Conservation (phyloP, 1,140 invertebrate species). For the Drosophila burlai region DNA sequence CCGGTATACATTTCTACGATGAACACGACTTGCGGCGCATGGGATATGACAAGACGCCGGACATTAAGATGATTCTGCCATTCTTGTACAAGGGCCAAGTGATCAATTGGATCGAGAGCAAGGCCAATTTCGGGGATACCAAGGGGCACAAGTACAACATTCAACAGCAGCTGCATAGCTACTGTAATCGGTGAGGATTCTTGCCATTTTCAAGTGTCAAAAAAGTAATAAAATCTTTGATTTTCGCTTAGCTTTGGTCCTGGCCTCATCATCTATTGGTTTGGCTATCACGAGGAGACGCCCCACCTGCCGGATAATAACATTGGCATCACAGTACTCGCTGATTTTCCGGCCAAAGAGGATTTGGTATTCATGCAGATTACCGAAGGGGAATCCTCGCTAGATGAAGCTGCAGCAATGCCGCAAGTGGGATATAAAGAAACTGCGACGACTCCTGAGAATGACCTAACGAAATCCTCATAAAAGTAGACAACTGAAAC, state of each 20-base stretch:
- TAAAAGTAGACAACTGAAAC: background rate
- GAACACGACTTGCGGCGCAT: slow-evolving; percentile 92
- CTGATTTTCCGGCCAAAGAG: slow-evolving; percentile 87
- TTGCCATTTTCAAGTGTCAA: too few relatives aligned
- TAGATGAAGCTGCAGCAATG: background rate
- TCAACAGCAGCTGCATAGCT: slow-evolving; percentile 94
- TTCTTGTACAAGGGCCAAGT: slow-evolving; percentile 94
- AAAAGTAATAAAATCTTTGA: too few relatives aligned
- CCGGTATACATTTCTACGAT: slow-evolving; percentile 90
- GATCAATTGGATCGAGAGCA: slow-evolving; percentile 98
- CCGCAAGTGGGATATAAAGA: background rate
- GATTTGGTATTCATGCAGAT: slow-evolving; percentile 78
- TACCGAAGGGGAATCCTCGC: background rate
- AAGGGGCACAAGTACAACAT: slow-evolving; percentile 93
- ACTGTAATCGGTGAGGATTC: slow-evolving; percentile 92
- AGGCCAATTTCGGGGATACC: slow-evolving; percentile 96
- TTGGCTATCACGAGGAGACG: slow-evolving; percentile 93
- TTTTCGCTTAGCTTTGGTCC: slow-evolving; percentile 91
- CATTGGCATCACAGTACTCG: slow-evolving; percentile 88
- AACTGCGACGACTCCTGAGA: background rate
- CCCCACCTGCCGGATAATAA: slow-evolving; percentile 87
- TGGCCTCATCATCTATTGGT: slow-evolving; percentile 98
- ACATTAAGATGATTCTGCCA: slow-evolving; percentile 95
- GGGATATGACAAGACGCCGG: slow-evolving; percentile 98
- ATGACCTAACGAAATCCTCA: background rate